Conservation (phyloP, 2,888 invertebrate genomes). For the Didymodactylos carnosus region DNA sequence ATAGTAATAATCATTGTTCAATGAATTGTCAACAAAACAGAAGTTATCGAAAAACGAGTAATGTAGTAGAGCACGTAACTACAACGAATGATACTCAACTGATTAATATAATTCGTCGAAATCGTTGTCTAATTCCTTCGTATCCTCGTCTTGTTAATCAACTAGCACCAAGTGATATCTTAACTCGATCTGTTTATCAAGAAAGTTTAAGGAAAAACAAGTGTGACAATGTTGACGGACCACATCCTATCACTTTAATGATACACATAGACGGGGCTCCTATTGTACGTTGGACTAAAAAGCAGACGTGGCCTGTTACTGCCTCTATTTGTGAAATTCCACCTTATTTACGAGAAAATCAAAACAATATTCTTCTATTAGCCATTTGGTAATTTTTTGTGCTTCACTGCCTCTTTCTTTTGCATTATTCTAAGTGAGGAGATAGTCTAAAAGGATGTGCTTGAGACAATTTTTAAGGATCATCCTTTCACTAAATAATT, state of each 20-base stretch:
- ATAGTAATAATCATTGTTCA: not conserved
- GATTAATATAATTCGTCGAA: not conserved
- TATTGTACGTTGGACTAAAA: not conserved
- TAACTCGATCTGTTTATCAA: not conserved
- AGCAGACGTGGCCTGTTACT: not conserved
- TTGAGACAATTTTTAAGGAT: too few species aligned
- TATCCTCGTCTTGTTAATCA: not conserved
- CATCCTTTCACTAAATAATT: too few species aligned
- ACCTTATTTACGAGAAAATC: not conserved
- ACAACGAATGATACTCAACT: not conserved
- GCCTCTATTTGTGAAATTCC: not conserved
- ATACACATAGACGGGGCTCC: not conserved
- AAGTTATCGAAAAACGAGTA: not conserved
- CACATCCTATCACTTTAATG: not conserved
- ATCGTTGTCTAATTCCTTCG: not conserved
- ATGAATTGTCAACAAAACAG: not conserved
- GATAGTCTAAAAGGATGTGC: too few species aligned
- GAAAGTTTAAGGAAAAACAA: not conserved
- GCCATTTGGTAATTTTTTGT: not conserved
- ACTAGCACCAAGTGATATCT: not conserved
- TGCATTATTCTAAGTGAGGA: too few species aligned
- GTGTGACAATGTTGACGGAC: not conserved
- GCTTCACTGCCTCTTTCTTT: too few species aligned
- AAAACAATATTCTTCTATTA: not conserved
- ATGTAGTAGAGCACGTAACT: not conserved